phyloP scores from a whole-genome alignment of 2,113 vertebrate genomes.

The Todiramphus saurophagus region DNA sequence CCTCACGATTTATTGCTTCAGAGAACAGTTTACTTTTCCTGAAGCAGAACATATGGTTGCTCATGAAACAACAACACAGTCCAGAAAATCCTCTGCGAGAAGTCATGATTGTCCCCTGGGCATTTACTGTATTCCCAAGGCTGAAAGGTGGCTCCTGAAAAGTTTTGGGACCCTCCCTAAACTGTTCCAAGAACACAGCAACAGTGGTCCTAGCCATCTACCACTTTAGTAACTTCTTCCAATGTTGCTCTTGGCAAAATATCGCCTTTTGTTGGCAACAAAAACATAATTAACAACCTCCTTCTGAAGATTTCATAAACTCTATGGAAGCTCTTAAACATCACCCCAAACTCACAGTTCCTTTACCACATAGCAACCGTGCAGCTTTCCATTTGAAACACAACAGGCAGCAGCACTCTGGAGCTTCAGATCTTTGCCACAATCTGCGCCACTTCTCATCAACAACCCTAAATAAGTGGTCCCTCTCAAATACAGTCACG shows the following conservation, averaged over 20 bases:
- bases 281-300: neutral
- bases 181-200: neutral
- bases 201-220: fast-evolving
- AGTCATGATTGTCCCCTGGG: fast-evolving
- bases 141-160: neutral
- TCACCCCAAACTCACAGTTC: fast-evolving
- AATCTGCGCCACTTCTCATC: fast-evolving
- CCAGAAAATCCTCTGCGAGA: neutral
- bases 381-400: neutral
- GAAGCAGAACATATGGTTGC: neutral
- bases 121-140: neutral
- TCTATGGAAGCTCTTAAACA: fast-evolving
- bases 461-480: fast-evolving
- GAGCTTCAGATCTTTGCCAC: neutral
- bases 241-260: fast-evolving
- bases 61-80: fast-evolving
- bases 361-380: fast-evolving
- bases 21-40: neutral
- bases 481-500: fast-evolving
- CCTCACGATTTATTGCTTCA: neutral
- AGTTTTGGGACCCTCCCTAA: too few relatives aligned
- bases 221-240: neutral
- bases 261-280: fast-evolving
- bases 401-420: neutral
- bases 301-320: fast-evolving